Conservation (phyloP, 2,113 vertebrate species). For the Notarius quadriscutis region DNA sequence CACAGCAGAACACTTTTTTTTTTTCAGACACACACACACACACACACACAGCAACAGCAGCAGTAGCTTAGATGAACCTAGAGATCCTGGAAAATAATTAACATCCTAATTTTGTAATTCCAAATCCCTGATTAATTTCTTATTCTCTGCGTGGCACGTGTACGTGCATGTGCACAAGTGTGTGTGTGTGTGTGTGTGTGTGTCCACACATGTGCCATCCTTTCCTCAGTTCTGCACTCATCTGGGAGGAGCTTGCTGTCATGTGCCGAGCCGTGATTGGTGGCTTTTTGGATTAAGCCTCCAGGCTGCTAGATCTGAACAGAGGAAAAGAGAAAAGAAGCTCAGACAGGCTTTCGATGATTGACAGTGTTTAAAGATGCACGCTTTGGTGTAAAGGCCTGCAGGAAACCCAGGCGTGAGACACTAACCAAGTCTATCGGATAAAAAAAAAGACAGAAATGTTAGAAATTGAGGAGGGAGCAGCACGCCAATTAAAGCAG, state of each 20-base stretch:
- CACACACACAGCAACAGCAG: neutral
- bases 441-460: neutral
- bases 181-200: slow-evolving; percentile 39
- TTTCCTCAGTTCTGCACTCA: neutral
- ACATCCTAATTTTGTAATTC: slow-evolving; percentile 69
- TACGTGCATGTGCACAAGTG: slow-evolving; percentile 28
- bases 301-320: slow-evolving; percentile 33
- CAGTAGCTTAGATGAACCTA: slow-evolving; percentile 3
- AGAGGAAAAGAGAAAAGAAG: slow-evolving; percentile 17
- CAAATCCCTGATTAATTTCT: slow-evolving; percentile 73
- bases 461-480: neutral
- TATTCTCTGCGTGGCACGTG: neutral
- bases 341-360: slow-evolving; percentile 48
- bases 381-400: slow-evolving; percentile 30
- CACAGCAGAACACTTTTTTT: slow-evolving; percentile 57
- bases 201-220: neutral
- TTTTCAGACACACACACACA: slow-evolving; percentile 32
- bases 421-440: neutral
- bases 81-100: slow-evolving; percentile 66
- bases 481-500: slow-evolving; percentile 6
- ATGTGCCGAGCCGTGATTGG: slow-evolving; percentile 16
- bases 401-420: slow-evolving; percentile 13
- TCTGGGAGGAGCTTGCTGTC: slow-evolving; percentile 18
- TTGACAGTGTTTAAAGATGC: slow-evolving; percentile 40
- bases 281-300: slow-evolving; percentile 39